Evolutionary conservation across 1,140 invertebrate genomes (phyloP).

Genomic region (Lamellibrachia luymesi): DNA sequence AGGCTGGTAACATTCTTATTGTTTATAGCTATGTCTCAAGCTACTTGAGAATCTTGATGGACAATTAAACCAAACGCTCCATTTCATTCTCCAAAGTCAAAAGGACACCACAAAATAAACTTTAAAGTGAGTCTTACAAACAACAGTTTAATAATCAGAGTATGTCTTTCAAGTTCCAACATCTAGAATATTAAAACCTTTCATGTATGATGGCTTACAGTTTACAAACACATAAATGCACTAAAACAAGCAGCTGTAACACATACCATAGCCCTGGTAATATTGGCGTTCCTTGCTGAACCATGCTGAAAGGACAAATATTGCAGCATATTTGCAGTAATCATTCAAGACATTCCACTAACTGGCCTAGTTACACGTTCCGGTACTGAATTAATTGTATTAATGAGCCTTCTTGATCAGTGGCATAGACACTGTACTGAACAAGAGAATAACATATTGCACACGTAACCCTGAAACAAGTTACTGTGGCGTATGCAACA

Average conservation of each 20-base stretch:
- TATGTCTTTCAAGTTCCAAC: not conserved
- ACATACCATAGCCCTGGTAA: constrained; percentile 79
- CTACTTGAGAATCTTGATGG: not conserved
- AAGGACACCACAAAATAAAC: not conserved
- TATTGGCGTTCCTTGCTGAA: constrained; percentile 84
- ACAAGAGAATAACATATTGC: not conserved
- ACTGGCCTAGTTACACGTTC: not conserved
- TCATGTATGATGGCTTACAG: not conserved
- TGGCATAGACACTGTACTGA: too few relatives aligned
- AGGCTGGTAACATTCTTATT: too few relatives aligned
- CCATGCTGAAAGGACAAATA: constrained; percentile 71
- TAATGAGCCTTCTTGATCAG: too few relatives aligned
- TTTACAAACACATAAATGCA: not conserved
- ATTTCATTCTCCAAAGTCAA: too few relatives aligned
- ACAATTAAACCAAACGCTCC: too few relatives aligned
- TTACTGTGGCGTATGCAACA: not conserved
- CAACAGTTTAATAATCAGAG: not conserved
- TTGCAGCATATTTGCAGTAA: not conserved
- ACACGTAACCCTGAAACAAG: not conserved
- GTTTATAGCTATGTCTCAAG: not conserved
- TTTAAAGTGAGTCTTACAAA: not conserved
- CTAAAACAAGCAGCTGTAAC: constrained; percentile 30
- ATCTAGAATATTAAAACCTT: not conserved
- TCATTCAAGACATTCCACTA: not conserved
- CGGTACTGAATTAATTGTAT: too few relatives aligned